These are phyloP conservation scores for Cecropterus lyciades DNA, from an alignment of 1,140 invertebrate genomes.

Conservation along the genomic window DNA sequence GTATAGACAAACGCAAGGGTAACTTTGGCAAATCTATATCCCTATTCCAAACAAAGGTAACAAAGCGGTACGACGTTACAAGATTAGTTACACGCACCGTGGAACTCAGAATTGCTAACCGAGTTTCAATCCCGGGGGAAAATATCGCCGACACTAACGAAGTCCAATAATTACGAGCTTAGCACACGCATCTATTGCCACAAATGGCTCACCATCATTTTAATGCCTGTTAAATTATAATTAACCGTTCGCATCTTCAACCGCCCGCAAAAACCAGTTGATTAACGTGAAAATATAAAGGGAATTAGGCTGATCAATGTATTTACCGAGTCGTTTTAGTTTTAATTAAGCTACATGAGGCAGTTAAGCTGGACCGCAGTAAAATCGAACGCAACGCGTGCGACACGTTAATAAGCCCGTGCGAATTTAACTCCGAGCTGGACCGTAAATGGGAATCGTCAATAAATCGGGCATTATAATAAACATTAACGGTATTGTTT, in stretches of 20 bases:
- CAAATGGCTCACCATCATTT: slow-evolving; percentile 57
- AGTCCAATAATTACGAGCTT: slow-evolving; percentile 67
- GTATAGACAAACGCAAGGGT: slow-evolving; percentile 1
- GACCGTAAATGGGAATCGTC: slow-evolving; percentile 69
- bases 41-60: slow-evolving; percentile 40
- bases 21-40: slow-evolving; percentile 46
- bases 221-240: slow-evolving; percentile 58
- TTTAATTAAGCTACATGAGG: slow-evolving; percentile 74
- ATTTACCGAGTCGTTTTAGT: slow-evolving; percentile 68
- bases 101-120: slow-evolving; percentile 46
- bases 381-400: slow-evolving; percentile 64
- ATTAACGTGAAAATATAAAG: slow-evolving; percentile 35
- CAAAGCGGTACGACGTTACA: slow-evolving; percentile 47
- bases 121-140: slow-evolving; percentile 46
- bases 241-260: slow-evolving; percentile 40
- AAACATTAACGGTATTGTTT: slow-evolving; percentile 78
- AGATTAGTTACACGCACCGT: slow-evolving; percentile 48
- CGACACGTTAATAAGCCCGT: slow-evolving; percentile 64
- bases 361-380: slow-evolving; percentile 66
- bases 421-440: slow-evolving; percentile 62
- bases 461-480: slow-evolving; percentile 79
- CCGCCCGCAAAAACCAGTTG: slow-evolving; percentile 27
- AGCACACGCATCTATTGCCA: slow-evolving; percentile 53
- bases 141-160: slow-evolving; percentile 64
- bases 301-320: slow-evolving; percentile 55